Base-by-base conservation (phyloP, 2,113 vertebrate species). In the Nannobrachium achirus region DNA sequence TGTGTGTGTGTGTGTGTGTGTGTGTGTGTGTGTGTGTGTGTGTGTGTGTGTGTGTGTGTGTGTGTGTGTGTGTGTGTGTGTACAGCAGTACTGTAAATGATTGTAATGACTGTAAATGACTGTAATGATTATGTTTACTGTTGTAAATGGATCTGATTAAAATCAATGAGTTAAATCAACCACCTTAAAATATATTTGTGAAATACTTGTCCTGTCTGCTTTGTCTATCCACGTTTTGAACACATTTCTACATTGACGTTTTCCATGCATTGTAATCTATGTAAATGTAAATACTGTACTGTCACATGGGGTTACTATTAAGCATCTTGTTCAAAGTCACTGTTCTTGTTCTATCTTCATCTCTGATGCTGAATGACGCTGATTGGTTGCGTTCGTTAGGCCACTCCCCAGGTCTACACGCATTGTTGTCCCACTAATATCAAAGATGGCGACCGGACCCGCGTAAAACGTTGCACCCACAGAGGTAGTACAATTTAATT, bases 371-470 rank as follows among this genome's bases (percentile, higher is more conserved):
- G 62, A 39, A 18, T 0, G 71, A 10, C 74, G 10, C 44, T 66
- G 75, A 90, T 90, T 90, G 85, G 90, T 71, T 81, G 53, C 14
- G 0, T 14, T 2, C 0, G 10, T 11, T 0, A 82, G 78, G 83
- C 76, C 76, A 86, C 90, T 80, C 90, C 90, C 68, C 64, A 25
- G 56, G 11, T 40, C 4, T 39, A 73, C 46, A 67, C 73, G 87
- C 86, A 84, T 90, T 90, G 87, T 92, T 89, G 79, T 76, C 79
- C 75, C 6, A 63, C 76, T 66, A 73, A 87, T 53, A 88, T 84
- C 79, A 87, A 92, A 93, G 88, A 94, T 93, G 93, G 91, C 91
- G 87, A n/a, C 75, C 52, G 86, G 87, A 85, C 82, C 88, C 89
- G 89, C 85, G 87, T 92, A 90, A 93, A 87, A 78, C 77, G 81